These are phyloP conservation scores for Eretmocerus hayati DNA, from an alignment of 2,888 invertebrate genomes.

Conservation along the genomic window DNA sequence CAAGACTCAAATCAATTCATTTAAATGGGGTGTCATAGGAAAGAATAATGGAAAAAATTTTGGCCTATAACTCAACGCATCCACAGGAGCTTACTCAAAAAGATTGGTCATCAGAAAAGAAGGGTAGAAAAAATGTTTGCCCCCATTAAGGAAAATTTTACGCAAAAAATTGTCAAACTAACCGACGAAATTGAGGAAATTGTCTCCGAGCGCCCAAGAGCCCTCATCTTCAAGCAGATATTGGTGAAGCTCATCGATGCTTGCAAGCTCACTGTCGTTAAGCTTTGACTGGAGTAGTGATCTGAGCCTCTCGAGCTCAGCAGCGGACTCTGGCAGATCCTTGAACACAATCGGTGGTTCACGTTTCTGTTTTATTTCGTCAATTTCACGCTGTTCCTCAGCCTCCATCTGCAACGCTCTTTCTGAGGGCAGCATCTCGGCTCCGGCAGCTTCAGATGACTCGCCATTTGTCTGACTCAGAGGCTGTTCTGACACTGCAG, in stretches of 20 bases:
- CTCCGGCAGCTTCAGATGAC: constrained; percentile 7
- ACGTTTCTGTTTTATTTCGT: constrained; percentile 62
- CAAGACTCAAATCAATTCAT: no score
- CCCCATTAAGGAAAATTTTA: neutral
- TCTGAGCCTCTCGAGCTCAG: constrained; percentile 68
- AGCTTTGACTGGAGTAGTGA: constrained; percentile 65
- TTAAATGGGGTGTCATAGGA: no score
- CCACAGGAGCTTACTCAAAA: no score
- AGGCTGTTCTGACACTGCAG: constrained; percentile 32
- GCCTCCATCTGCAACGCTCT: constrained; percentile 54
- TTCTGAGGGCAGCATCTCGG: constrained; percentile 50
- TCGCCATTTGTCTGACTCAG: constrained; percentile 22
- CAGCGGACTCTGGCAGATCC: constrained; percentile 62
- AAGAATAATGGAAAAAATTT: no score
- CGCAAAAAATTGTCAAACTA: no score
- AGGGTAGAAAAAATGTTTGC: neutral
- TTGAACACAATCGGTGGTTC: constrained; percentile 77
- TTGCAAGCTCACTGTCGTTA: constrained; percentile 66
- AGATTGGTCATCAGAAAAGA: no score
- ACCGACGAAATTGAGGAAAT: constrained; percentile 78
- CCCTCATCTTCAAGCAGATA: constrained; percentile 85
- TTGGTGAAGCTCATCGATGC: constrained; percentile 76
- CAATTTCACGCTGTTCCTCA: constrained; percentile 60
- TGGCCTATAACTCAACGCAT: no score
- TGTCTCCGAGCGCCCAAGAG: constrained; percentile 86